A percentile compares a stretch with the other conserved stretches of the same genome.
Conservation (phyloP, 2,797 vertebrate genomes). For the Passerculus sandwichensis region DNA sequence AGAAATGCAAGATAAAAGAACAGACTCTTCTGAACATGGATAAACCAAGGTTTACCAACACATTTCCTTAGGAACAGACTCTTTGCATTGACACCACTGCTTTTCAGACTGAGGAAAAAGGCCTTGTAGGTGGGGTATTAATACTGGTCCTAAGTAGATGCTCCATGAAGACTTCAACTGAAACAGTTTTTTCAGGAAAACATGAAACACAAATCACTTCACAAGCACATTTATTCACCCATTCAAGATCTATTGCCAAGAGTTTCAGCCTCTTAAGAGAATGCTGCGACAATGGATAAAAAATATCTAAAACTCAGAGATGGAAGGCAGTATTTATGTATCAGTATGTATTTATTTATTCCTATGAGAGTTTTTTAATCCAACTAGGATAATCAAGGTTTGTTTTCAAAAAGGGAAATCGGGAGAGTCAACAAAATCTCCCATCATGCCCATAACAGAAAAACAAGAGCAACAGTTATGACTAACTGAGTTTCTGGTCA, state of each 20-base stretch:
- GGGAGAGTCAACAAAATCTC: neutral
- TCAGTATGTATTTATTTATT: neutral
- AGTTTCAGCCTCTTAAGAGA: neutral
- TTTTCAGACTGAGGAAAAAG: neutral
- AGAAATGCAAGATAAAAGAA: neutral
- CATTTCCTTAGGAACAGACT: neutral
- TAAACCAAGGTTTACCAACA: neutral
- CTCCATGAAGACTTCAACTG: neutral
- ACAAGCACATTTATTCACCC: neutral
- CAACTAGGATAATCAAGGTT: neutral
- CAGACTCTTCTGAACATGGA: neutral
- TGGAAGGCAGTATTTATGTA: neutral
- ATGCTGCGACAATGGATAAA: neutral
- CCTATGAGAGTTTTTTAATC: neutral
- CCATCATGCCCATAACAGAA: rapidly evolving
- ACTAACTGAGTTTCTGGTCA: neutral
- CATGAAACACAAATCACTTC: neutral
- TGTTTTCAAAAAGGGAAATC: neutral
- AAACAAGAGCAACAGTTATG: neutral
- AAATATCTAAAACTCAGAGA: neutral
- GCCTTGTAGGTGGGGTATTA: neutral
- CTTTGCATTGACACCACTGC: neutral
- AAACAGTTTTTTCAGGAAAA: neutral
- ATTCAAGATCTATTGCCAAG: neutral
- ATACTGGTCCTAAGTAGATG: neutral